Evolutionary conservation across 2,888 invertebrate genomes (phyloP).

Genomic region (Lepidochrysops patricia): DNA sequence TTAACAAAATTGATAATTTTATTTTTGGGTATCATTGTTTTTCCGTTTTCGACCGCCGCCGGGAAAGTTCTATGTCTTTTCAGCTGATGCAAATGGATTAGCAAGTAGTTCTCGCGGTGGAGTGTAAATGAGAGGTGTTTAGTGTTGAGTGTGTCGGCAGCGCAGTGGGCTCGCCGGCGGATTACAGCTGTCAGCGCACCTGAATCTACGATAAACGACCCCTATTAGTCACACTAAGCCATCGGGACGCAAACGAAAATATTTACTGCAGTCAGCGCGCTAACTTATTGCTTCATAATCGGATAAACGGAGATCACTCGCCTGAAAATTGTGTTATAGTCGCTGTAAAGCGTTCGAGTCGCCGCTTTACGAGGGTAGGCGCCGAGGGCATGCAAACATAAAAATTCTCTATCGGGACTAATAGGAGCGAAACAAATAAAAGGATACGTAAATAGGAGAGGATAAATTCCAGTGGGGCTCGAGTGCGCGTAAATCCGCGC

Average conservation of each 20-base stretch:
- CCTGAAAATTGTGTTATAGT: conserved; percentile 65
- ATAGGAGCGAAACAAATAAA: conserved; percentile 73
- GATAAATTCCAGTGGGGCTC: conserved; percentile 71
- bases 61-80: not conserved
- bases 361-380: conserved; percentile 69
- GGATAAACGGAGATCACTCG: conserved; percentile 61
- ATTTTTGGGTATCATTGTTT: too few species aligned
- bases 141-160: conserved; percentile 4
- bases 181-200: conserved; percentile 57
- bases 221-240: conserved; percentile 59
- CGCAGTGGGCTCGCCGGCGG: conserved; percentile 30
- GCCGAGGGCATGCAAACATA: conserved; percentile 67
- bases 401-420: conserved; percentile 74
- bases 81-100: not conserved
- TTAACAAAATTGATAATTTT: too few species aligned
- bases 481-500: conserved; percentile 73
- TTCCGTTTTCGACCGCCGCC: too few species aligned
- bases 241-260: conserved; percentile 50
- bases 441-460: conserved; percentile 73
- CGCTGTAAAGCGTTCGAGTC: conserved; percentile 67
- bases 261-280: conserved; percentile 52
- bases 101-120: not conserved
- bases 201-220: conserved; percentile 49
- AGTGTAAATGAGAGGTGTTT: conserved; percentile 10
- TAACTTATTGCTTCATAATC: conserved; percentile 66